Evolutionary conservation across 2,113 vertebrate species (phyloP).

Genomic region (crab-eating macaque (Macaca fascicularis)): T2T-MFA8v1.1 NC_088380.1:142512001-142512500

Average conservation of each 20-base stretch:
- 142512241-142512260: not conserved
- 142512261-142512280: not conserved
- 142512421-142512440: not conserved
- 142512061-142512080: not conserved
- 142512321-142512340: constrained; percentile 25
- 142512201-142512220: not conserved
- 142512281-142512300: constrained; percentile 39
- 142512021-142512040: not conserved
- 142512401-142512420: not conserved
- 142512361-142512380: not conserved
- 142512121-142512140: not conserved
- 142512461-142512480: not conserved
- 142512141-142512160: not conserved
- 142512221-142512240: not conserved
- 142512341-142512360: not conserved
- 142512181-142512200: not conserved
- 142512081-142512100: not conserved
- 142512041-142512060: not conserved
- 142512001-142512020: not conserved
- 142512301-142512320: not conserved
- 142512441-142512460: not conserved
- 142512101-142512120: not conserved
- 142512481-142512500: not conserved
- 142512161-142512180: not conserved
- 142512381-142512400: not conserved